Evolutionary conservation across 1,140 invertebrate genomes (phyloP).

Genomic region (Adelges cooleyi): DNA sequence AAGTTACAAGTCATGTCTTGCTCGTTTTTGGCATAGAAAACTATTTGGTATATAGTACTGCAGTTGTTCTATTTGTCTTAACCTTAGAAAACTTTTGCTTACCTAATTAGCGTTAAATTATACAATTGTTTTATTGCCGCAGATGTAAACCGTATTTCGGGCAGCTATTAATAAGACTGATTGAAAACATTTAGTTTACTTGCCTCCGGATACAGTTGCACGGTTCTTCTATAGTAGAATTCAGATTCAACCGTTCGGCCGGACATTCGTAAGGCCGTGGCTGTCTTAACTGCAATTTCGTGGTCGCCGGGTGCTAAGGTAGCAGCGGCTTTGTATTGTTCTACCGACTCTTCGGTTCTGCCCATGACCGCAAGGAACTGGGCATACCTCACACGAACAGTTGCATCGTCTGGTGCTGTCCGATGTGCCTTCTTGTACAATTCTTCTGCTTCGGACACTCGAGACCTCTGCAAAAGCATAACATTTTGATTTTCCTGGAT

Average conservation of each 20-base stretch:
- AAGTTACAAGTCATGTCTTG: no score
- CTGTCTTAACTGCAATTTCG: slow-evolving; percentile 72
- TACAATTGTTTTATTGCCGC: no score
- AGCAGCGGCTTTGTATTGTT: slow-evolving; percentile 61
- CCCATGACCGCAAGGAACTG: slow-evolving; percentile 65
- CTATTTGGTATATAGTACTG: no score
- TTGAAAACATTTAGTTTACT: slow-evolving; percentile 34
- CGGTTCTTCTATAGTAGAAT: slow-evolving; percentile 64
- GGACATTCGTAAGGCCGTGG: slow-evolving; percentile 69
- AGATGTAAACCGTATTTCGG: no score
- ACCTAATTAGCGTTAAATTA: no score
- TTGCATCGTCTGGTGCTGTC: slow-evolving; percentile 68
- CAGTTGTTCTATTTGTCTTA: no score
- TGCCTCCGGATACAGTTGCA: slow-evolving; percentile 54
- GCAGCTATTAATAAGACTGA: no score
- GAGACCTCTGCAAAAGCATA: slow-evolving; percentile 52
- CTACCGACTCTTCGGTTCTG: slow-evolving; percentile 63
- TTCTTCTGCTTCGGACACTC: slow-evolving; percentile 68
- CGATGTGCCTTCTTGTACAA: slow-evolving; percentile 76
- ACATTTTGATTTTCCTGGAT: no score
- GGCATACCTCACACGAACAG: slow-evolving; percentile 79
- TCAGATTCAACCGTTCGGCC: slow-evolving; percentile 67
- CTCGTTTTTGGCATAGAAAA: no score
- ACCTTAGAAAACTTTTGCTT: no score
- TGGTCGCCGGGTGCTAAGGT: slow-evolving; percentile 65